Conservation (phyloP, 2,797 vertebrate genomes). For the Carduelis carduelis region DNA sequence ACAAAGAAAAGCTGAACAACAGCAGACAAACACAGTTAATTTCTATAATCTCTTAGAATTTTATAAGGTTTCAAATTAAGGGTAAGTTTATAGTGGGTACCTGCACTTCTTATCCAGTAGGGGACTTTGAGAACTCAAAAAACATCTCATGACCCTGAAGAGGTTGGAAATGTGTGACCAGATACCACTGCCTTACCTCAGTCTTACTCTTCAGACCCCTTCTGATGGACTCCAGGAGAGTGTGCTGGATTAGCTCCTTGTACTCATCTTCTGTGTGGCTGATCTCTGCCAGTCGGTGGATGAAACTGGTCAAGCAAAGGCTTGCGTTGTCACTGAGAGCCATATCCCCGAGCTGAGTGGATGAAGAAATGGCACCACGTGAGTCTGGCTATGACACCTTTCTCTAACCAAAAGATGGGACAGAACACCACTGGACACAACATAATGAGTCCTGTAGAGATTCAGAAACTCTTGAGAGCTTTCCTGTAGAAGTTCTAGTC, state of each 20-base stretch:
- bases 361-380: not conserved
- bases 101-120: not conserved
- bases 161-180: not conserved
- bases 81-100: not conserved
- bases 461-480: not conserved
- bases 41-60: not conserved
- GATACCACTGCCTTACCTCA: slow-evolving; percentile 78
- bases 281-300: slow-evolving; percentile 78
- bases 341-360: slow-evolving; percentile 90
- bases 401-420: not conserved
- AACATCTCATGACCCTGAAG: not conserved
- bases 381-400: not conserved
- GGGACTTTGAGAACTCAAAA: not conserved
- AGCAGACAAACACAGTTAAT: not conserved
- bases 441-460: not conserved
- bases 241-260: slow-evolving; percentile 85
- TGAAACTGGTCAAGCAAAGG: slow-evolving; percentile 86
- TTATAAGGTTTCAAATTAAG: not conserved
- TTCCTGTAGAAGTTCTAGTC: not conserved
- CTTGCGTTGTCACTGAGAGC: slow-evolving; percentile 91
- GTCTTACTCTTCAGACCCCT: slow-evolving; percentile 88
- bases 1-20: not conserved
- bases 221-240: slow-evolving; percentile 85
- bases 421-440: not conserved
- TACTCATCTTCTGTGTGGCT: slow-evolving; percentile 80